Evolutionary conservation across 2,113 vertebrate species (phyloP).

Genomic region (Anas platyrhynchos): DNA sequence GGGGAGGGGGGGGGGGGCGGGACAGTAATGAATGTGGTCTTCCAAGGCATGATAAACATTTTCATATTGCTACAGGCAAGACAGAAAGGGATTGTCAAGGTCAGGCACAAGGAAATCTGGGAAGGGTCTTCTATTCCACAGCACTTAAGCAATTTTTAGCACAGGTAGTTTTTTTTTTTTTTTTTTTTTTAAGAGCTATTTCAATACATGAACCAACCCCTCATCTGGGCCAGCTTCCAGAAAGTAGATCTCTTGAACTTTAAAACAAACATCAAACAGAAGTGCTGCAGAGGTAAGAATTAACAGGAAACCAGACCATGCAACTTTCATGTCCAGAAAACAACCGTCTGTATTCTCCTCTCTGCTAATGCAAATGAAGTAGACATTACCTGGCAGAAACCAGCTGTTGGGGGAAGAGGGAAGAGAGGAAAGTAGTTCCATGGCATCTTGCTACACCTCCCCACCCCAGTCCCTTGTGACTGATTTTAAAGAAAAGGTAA

Average conservation of each 20-base stretch:
- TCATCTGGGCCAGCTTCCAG: not conserved
- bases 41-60: slow-evolving; percentile 54
- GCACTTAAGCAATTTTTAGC: not conserved
- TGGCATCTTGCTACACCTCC: not conserved
- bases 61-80: slow-evolving; percentile 53
- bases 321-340: not conserved
- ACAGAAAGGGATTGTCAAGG: slow-evolving; percentile 47
- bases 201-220: not conserved
- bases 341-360: not conserved
- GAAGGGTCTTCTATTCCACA: not conserved
- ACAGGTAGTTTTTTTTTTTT: not conserved
- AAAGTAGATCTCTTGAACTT: not conserved
- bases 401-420: not conserved
- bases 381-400: not conserved
- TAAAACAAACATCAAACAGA: fast-evolving
- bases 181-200: not conserved
- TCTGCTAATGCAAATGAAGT: not conserved
- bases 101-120: not conserved
- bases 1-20: not conserved
- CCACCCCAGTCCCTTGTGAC: not conserved
- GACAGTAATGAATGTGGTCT: slow-evolving; percentile 53
- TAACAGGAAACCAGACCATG: not conserved
- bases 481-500: not conserved
- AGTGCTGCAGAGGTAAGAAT: not conserved
- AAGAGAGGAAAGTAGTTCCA: not conserved